Evolutionary conservation across 2,113 vertebrate species (phyloP), one percentile per base, ranked within the genome.

Genomic region (Ifrita kowaldi): DNA sequence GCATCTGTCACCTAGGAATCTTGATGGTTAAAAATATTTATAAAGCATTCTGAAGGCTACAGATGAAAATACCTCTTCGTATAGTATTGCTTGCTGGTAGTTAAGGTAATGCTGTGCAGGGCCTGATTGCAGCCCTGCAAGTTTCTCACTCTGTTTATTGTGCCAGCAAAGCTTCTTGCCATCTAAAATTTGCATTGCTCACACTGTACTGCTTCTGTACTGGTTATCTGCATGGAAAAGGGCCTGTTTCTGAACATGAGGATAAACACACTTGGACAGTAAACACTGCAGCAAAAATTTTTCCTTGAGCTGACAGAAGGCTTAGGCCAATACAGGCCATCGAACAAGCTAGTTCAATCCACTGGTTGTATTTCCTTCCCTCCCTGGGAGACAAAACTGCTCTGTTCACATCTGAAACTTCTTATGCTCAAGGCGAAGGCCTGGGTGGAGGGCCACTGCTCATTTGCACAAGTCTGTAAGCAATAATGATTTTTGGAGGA

Each of bases 341-440:
- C 12, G 41, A n/a, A 55, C 16, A 59, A 62, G 9, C 3, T 50
- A 16, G 11, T 27, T 83, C 24, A 16, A 8, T 32, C 42, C 5
- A 5, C 15, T 49, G 37, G 4, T n/a, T 50, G 13, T 7, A 23
- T 52, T 65, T 92, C 16, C 19, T 68, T 50, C 16, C 28, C 20
- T 87, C 18, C 10, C 46, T 8, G 7, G n/a, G 39, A 70, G 32
- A 28, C 20, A 86, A 26, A 60, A 21, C n/a, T 52, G 10, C 46
- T 37, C 47, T 42, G 19, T 26, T 59, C 30, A 30, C 37, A 56
- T 37, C 41, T 65, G 37, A 57, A 49, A 55, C 15, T 6, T 65
- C 64, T 49, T 9, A 53, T 3, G 3, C 22, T 16, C 26, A n/a
- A 44, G 32, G 55, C 0, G 0, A 32, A 30, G 68, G 27, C 46